Evolutionary conservation across 2,113 vertebrate genomes (phyloP).

Genomic region (Odontesthes bonariensis): DNA sequence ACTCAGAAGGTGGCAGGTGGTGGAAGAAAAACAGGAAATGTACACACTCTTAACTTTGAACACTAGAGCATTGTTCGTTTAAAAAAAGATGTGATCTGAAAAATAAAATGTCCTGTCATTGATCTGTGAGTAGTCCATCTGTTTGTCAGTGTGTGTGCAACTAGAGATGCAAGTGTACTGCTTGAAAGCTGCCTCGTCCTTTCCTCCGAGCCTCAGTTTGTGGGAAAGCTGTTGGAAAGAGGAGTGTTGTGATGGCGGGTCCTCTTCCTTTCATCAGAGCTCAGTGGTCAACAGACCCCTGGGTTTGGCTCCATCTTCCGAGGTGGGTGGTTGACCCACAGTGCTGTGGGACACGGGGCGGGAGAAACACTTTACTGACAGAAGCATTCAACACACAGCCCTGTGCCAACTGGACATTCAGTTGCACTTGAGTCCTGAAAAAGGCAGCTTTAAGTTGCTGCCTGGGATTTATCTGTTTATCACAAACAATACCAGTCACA

Average conservation of each 20-base stretch:
- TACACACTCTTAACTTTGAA: conserved; percentile 14
- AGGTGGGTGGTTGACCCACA: conserved; percentile 58
- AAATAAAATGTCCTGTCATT: background rate
- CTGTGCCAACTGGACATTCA: too few relatives aligned
- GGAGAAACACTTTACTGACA: background rate
- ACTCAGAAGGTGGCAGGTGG: conserved; percentile 11
- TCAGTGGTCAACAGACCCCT: conserved; percentile 95
- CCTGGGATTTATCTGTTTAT: too few relatives aligned
- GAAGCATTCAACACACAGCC: too few relatives aligned
- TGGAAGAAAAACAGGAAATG: conserved; percentile 5
- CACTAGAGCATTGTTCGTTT: conserved; percentile 6
- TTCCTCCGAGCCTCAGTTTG: background rate
- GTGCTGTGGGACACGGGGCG: conserved; percentile 56
- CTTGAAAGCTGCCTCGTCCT: conserved; percentile 44
- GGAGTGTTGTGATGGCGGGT: background rate
- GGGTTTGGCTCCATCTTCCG: conserved; percentile 79
- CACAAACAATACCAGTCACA: too few relatives aligned
- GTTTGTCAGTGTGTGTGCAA: background rate
- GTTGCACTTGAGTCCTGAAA: too few relatives aligned
- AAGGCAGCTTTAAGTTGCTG: too few relatives aligned
- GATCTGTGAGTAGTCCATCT: background rate
- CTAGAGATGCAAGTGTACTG: background rate
- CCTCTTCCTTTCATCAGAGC: conserved; percentile 82
- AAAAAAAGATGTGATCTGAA: conserved; percentile 9
- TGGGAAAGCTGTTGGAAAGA: background rate